Base-by-base conservation (phyloP, 2,797 vertebrate species). In the Cynodonichthys magdalenae region DNA sequence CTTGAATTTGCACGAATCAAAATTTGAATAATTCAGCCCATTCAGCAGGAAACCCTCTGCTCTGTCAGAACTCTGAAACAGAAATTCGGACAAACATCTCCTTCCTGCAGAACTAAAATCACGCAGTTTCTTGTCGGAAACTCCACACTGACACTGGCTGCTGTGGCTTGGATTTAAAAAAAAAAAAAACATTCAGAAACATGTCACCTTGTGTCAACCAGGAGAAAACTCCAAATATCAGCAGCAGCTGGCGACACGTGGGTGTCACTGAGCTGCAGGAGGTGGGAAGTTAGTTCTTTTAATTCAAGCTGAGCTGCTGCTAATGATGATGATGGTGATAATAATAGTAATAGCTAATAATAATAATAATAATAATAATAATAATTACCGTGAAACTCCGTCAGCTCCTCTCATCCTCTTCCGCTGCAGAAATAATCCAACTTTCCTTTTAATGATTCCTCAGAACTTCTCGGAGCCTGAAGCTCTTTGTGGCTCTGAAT, bases 371-470 rank as follows among this genome's bases (percentile, higher is more conserved):
- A 62, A 34, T 42, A 48, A 54, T 50, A 46, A 18, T 28, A 29
- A 27, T 41, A 29, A 39, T 85, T 87, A 91, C 89, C 87, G 63
- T 66, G 41, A 60, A 68, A 68, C 67, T 71, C 72, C 34, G 62
- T 73, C 63, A 18, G 58, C 0, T 68, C 76, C 31, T 74, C 63
- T 89, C 87, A 89, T 90, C 85, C 41, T 47, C 70, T 28, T 59
- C 75, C 66, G 66, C 72, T 49, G 66, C 36, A 12, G 31, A 31
- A 31, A 39, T 81, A 87, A 84, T 89, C 87, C 88, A 87, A 91
- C 82, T 91, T 89, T 84, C 31, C 57, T n/a, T 46, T 19, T 3
- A 18, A 46, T 46, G 8, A 46, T 48, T 48, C 19, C 46, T 18
- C 68, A 63, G 48, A 72, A 82, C 66, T 47, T 1, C 53, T 28